phyloP scores from a whole-genome alignment of 2,113 vertebrate species.

The Probosciger aterrimus region DNA sequence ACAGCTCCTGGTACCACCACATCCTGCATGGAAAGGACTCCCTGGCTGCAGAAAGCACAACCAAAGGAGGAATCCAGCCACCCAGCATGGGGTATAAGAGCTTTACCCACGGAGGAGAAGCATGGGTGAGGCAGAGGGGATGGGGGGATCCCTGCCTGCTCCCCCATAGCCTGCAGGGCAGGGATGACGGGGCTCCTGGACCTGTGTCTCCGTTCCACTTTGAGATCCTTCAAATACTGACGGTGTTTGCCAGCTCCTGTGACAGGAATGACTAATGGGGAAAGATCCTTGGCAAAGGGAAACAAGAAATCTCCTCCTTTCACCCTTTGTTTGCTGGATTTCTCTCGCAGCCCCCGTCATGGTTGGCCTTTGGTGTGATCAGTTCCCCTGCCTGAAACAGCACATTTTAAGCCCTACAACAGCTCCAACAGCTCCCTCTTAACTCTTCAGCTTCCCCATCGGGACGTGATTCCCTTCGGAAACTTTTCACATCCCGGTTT shows the following conservation, averaged over 20 bases:
- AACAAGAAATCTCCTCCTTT: conserved; percentile 6
- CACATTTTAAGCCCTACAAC: background rate
- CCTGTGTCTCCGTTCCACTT: background rate
- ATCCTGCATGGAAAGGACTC: background rate
- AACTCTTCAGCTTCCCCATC: background rate
- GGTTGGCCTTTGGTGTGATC: background rate
- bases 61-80: background rate
- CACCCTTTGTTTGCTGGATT: conserved; percentile 42
- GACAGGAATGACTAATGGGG: conserved; percentile 60
- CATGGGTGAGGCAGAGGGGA: background rate
- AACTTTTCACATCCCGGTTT: background rate
- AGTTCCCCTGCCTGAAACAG: background rate
- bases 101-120: background rate
- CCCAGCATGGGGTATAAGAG: accelerated
- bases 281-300: conserved; percentile 28
- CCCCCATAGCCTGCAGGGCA: accelerated
- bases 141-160: background rate
- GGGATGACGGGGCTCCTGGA: background rate
- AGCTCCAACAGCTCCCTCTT: background rate
- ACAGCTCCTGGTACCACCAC: accelerated
- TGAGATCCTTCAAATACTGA: conserved; percentile 50
- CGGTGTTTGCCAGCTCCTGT: conserved; percentile 35
- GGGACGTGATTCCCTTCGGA: background rate
- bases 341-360: background rate
- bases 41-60: background rate